Conservation (phyloP, 2,888 invertebrate species). For the Calliphora vomitoria region DNA sequence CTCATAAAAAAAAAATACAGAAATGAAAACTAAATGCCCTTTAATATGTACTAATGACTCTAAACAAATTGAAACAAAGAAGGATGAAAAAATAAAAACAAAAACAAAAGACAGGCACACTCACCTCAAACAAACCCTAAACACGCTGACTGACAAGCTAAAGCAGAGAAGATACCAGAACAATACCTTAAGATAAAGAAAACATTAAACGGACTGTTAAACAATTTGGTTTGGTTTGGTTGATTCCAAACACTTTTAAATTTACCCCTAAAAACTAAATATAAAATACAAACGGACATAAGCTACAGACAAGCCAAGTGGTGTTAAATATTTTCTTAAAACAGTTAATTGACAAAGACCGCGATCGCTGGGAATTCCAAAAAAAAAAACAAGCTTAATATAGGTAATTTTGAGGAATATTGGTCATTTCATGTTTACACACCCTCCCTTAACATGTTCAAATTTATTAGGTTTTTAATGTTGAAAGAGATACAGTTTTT, state of each 20-base stretch:
- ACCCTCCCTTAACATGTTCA: conserved; percentile 67
- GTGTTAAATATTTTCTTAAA: conserved; percentile 46
- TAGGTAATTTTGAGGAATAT: conserved; percentile 44
- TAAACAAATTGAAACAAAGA: conserved; percentile 19
- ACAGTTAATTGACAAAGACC: conserved; percentile 50
- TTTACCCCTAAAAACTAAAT: conserved; percentile 61
- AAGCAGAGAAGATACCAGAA: conserved; percentile 12
- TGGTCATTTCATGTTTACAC: conserved; percentile 50
- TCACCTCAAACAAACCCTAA: conserved; percentile 41
- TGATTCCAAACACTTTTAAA: conserved; percentile 19
- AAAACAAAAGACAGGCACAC: conserved; percentile 19
- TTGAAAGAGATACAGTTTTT: neutral
- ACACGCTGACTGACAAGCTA: conserved; percentile 24
- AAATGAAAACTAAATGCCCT: conserved; percentile 63
- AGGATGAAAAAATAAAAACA: neutral
- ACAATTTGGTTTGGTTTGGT: conserved; percentile 61
- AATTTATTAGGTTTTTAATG: conserved; percentile 21
- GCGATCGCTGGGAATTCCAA: conserved; percentile 20
- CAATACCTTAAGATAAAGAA: conserved; percentile 62
- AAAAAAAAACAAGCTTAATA: conserved; percentile 24
- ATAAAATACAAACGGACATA: neutral
- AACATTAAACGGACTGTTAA: conserved; percentile 58
- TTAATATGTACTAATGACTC: conserved; percentile 68
- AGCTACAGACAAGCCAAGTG: conserved; percentile 3
- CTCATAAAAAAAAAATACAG: conserved; percentile 55